These are phyloP conservation scores for Planococcus citri DNA, from an alignment of 1,140 invertebrate species.

Conservation along the genomic window DNA sequence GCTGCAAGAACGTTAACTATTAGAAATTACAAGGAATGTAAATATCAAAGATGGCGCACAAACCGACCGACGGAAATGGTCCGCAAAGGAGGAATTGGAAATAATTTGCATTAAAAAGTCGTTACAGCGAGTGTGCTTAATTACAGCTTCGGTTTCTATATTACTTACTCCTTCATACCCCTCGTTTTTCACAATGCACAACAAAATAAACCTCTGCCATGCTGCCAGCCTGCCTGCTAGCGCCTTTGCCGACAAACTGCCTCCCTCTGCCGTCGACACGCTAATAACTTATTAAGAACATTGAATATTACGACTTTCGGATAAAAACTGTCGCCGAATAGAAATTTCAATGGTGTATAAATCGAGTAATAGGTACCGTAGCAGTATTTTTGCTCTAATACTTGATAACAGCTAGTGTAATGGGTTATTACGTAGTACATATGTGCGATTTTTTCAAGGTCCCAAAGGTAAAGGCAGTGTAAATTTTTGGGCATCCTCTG, in stretches of 20 bases:
- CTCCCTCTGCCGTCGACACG: background rate
- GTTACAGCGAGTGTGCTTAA: slow-evolving; percentile 14
- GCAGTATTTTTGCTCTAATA: too few relatives aligned
- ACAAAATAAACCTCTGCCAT: background rate
- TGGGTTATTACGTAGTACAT: too few relatives aligned
- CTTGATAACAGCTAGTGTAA: too few relatives aligned
- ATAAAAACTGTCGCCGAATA: background rate
- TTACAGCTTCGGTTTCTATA: slow-evolving; percentile 11
- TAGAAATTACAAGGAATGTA: slow-evolving; percentile 16
- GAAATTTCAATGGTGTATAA: background rate
- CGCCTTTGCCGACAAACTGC: background rate
- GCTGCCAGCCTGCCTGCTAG: background rate
- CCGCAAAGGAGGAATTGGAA: slow-evolving; percentile 5
- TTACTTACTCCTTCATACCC: slow-evolving; percentile 12
- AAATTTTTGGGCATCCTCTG: too few relatives aligned
- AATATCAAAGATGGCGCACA: slow-evolving; percentile 1
- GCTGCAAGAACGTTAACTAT: slow-evolving; percentile 13
- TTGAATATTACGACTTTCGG: background rate
- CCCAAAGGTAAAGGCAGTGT: too few relatives aligned
- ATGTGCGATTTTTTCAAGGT: too few relatives aligned
- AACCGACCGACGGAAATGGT: background rate
- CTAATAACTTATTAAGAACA: slow-evolving; percentile 3
- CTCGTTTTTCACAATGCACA: background rate
- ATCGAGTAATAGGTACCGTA: too few relatives aligned
- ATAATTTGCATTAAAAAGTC: slow-evolving; percentile 17